Conservation (phyloP, 1,140 invertebrate genomes). For the Oncopodura yosiiana region DNA sequence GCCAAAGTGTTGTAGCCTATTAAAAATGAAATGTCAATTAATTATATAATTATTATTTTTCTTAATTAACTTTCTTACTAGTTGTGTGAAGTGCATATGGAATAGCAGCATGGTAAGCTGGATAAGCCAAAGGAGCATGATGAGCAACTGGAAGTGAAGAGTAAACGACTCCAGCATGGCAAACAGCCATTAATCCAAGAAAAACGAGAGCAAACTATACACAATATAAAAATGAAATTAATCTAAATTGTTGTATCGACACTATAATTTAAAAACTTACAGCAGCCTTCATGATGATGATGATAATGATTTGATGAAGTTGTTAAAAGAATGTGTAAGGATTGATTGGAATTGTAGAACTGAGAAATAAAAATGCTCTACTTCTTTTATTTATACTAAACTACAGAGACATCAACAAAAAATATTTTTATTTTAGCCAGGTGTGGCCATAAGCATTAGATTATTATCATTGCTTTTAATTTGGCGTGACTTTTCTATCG, state of each 20-base stretch:
- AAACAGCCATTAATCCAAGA: slow-evolving; percentile 18
- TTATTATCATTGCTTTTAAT: too few species aligned
- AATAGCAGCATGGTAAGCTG: not conserved
- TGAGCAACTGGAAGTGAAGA: not conserved
- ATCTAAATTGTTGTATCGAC: not conserved
- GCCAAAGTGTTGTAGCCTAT: slow-evolving; percentile 11
- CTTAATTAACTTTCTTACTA: not conserved
- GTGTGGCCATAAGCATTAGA: too few species aligned
- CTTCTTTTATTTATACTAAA: not conserved
- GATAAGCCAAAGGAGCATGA: not conserved
- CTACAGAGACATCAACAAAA: too few species aligned
- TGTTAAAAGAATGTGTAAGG: not conserved
- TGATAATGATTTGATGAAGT: not conserved
- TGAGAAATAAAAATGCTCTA: not conserved
- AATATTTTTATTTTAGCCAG: too few species aligned
- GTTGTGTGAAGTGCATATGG: slow-evolving; percentile 3
- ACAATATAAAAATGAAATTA: slow-evolving; percentile 1
- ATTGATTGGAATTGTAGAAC: not conserved
- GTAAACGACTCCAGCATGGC: slow-evolving; percentile 11
- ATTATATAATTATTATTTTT: not conserved
- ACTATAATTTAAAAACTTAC: too few species aligned
- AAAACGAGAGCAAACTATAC: slow-evolving; percentile 20
- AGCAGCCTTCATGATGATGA: slow-evolving; percentile 18
- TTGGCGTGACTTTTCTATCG: too few species aligned
- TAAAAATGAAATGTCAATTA: not conserved